Evolutionary conservation across 2,113 vertebrate species (phyloP), one percentile per base, ranked within the genome.

Genomic region (Corvus cornix): DNA sequence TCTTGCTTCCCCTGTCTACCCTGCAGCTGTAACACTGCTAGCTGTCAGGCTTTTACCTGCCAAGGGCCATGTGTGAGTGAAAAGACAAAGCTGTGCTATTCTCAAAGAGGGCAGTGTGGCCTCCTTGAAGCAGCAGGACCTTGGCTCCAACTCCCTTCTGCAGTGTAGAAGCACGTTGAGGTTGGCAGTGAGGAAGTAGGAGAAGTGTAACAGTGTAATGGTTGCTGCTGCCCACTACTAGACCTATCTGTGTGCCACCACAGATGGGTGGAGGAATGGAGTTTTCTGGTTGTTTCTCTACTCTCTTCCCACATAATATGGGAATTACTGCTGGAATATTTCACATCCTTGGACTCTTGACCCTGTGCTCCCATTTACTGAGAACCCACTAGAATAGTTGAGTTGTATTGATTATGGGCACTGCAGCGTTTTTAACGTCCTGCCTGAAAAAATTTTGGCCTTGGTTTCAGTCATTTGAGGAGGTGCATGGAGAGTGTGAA

Each of bases 181-280:
- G 6, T 28, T 63, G 44, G 12, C 33, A 46, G 13, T 46, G 18
- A 73, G 31, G 18, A 76, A 44, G 13, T 6, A 31, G 18, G 30
- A 74, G 30, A 18, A 49, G 5, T 6, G 3, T 23, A 35, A 43
- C 2, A 7, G 14, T 16, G 27, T 23, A 35, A 23, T 22, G 4
- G 18, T 46, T 73, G 17, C 20, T 75, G 33, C 23, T 84, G 49
- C 7, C 24, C 37, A 5, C 15, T 46, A 3, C 22, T 70, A 62
- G 23, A 69, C 16, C n/a, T 53, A 20, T 8, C 15, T 24, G 11
- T 0, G 0, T 55, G 17, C 17, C 49, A 46, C 7, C 2, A 2
- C 5, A 37, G 10, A 37, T 37, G 37, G 37, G 37, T 37, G 10
- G 37, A 37, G 22, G 35, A 5, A 67, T 59, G 39, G 39, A 20